phyloP scores from a whole-genome alignment of 2,888 invertebrate genomes.

The Zygothrica quintamaculata region DNA sequence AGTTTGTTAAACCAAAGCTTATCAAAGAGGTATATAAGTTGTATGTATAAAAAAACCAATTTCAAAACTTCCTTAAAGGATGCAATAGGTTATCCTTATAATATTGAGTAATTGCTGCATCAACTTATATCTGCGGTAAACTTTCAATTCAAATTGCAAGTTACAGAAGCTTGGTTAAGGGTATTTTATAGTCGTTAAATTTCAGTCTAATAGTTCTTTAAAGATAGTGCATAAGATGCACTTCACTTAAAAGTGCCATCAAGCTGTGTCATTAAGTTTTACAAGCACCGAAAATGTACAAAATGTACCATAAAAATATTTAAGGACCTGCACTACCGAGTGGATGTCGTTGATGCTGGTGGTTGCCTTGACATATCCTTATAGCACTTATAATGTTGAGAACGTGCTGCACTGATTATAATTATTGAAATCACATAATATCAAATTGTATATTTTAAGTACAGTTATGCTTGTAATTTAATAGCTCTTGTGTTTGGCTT shows the following conservation, averaged over 20 bases:
- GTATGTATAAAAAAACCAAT: no score
- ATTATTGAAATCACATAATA: constrained; percentile 42
- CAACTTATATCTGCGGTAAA: no score
- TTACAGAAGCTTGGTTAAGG: no score
- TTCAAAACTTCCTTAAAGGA: no score
- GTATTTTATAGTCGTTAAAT: not conserved
- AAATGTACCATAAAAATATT: not conserved
- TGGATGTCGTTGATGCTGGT: not conserved
- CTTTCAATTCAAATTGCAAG: no score
- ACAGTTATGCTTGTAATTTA: constrained; percentile 38
- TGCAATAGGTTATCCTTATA: no score
- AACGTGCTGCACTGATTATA: constrained; percentile 27
- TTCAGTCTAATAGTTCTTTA: no score
- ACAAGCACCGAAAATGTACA: constrained; percentile 8
- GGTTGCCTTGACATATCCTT: not conserved
- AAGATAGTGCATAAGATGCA: not conserved
- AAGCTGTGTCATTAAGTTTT: constrained; percentile 38
- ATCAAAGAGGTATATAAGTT: not conserved
- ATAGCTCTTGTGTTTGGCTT: constrained; percentile 53
- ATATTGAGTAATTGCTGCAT: no score
- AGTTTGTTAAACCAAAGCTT: not conserved
- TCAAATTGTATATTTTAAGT: constrained; percentile 39
- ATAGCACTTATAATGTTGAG: not conserved
- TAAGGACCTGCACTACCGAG: constrained; percentile 7
- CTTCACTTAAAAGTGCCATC: constrained; percentile 20